Conservation (phyloP, 1,140 invertebrate genomes). For the Hycleus cichorii region DNA sequence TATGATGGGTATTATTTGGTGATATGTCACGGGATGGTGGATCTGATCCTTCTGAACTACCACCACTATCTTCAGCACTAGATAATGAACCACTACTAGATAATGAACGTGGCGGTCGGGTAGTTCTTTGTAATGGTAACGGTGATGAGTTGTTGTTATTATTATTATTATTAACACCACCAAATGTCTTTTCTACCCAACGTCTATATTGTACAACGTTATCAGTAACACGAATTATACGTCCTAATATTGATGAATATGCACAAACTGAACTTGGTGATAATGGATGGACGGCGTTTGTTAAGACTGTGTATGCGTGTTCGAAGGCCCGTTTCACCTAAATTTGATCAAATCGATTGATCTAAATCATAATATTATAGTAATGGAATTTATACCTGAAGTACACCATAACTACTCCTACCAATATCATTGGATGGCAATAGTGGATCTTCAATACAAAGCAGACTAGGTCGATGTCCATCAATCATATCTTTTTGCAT, state of each 20-base stretch:
- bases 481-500: slow-evolving; percentile 88
- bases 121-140: slow-evolving; percentile 10
- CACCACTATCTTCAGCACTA: slow-evolving; percentile 35
- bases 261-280: slow-evolving; percentile 50
- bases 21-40: slow-evolving; percentile 34
- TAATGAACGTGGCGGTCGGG: slow-evolving; percentile 32
- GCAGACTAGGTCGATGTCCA: slow-evolving; percentile 82
- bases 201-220: slow-evolving; percentile 86
- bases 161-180: slow-evolving; percentile 9
- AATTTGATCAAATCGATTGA: slow-evolving; percentile 32
- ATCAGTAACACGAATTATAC: slow-evolving; percentile 87
- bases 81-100: slow-evolving; percentile 35
- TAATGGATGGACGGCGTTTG: slow-evolving; percentile 68
- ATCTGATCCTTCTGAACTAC: slow-evolving; percentile 37
- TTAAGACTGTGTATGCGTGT: slow-evolving; percentile 83
- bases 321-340: slow-evolving; percentile 94
- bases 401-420: slow-evolving; percentile 86
- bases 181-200: slow-evolving; percentile 44
- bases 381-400: slow-evolving; percentile 36
- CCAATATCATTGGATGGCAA: slow-evolving; percentile 93
- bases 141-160: neutral
- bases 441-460: slow-evolving; percentile 98
- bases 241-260: slow-evolving; percentile 66
- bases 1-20: slow-evolving; percentile 27
- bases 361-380: neutral